Percentiles rank a stretch among this genome's conserved stretches.
These are phyloP conservation scores for Apolygus lucorum DNA, from an alignment of 1,140 invertebrate genomes.

Conservation along the genomic window DNA sequence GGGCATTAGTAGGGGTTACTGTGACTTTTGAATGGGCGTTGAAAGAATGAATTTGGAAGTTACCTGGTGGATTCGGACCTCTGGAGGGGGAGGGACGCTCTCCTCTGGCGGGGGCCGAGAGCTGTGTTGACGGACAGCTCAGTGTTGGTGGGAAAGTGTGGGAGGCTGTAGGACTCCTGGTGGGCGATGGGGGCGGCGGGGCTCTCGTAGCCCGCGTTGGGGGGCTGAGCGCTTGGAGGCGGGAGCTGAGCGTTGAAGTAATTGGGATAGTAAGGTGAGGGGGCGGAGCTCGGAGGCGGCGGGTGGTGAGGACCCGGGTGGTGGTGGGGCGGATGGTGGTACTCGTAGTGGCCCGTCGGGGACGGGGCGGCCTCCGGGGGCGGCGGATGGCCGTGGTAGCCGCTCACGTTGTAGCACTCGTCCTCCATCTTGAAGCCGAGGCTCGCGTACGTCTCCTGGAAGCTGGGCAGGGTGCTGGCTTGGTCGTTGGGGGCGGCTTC, in stretches of 20 bases:
- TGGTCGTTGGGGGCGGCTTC: slow-evolving; percentile 12
- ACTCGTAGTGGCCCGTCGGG: slow-evolving; percentile 34
- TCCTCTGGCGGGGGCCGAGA: slow-evolving; percentile 49
- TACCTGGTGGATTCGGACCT: slow-evolving; percentile 63
- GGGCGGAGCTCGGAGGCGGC: slow-evolving; percentile 27
- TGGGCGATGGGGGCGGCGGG: slow-evolving; percentile 42
- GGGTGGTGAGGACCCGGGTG: slow-evolving; percentile 29
- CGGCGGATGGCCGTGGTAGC: slow-evolving; percentile 22
- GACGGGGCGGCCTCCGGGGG: slow-evolving; percentile 5
- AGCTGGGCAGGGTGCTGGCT: slow-evolving; percentile 37
- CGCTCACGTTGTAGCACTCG: slow-evolving; percentile 51
- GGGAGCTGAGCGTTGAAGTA: slow-evolving; percentile 17
- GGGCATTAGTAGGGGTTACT: too few relatives aligned
- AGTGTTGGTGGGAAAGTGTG: slow-evolving; percentile 34
- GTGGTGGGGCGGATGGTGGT: slow-evolving; percentile 31
- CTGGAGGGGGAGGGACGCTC: slow-evolving; percentile 63
- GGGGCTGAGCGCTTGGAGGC: too few relatives aligned
- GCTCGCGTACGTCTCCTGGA: slow-evolving; percentile 37
- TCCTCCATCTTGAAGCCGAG: slow-evolving; percentile 39
- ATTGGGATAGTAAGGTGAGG: slow-evolving; percentile 26
- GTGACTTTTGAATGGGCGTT: too few relatives aligned
- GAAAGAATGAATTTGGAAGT: too few relatives aligned
- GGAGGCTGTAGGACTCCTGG: slow-evolving; percentile 40
- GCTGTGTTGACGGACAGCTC: slow-evolving; percentile 34
- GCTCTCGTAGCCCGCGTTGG: slow-evolving; percentile 46